These are phyloP conservation scores for Huso huso DNA, from an alignment of 2,797 vertebrate species.

Conservation along the genomic window DNA sequence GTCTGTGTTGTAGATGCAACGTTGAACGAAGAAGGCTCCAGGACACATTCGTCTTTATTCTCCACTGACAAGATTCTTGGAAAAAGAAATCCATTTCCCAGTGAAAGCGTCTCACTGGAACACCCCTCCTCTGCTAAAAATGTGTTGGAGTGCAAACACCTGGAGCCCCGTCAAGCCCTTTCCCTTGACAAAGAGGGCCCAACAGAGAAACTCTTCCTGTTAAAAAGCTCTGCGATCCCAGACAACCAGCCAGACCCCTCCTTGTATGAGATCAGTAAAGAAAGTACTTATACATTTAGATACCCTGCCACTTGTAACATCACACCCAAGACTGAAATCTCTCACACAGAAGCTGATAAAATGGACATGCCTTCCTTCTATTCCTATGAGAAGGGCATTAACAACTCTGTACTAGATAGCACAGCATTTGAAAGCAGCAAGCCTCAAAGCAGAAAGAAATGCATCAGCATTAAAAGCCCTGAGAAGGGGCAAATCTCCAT, in stretches of 20 bases:
- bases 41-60: constrained; percentile 80
- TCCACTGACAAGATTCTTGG: constrained; percentile 81
- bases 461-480: constrained; percentile 76
- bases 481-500: constrained; percentile 68
- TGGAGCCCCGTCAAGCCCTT: constrained; percentile 75
- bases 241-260: constrained; percentile 73
- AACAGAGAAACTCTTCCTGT: constrained; percentile 72
- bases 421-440: constrained; percentile 73
- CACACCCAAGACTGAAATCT: constrained; percentile 63
- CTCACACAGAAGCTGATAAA: constrained; percentile 64
- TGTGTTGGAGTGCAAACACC: constrained; percentile 81
- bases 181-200: constrained; percentile 75
- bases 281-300: constrained; percentile 80
- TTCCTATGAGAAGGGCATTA: constrained; percentile 68
- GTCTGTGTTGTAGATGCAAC: constrained; percentile 73
- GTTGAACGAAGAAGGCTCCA: constrained; percentile 83
- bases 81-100: constrained; percentile 78
- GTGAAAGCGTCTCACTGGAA: constrained; percentile 76
- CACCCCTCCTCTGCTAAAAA: constrained; percentile 80
- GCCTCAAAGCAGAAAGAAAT: constrained; percentile 74
- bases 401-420: constrained; percentile 66
- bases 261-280: constrained; percentile 76
- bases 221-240: constrained; percentile 52
- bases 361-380: constrained; percentile 63
- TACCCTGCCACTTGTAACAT: constrained; percentile 73